Percentiles rank a stretch among this genome's conserved stretches.
These are phyloP conservation scores for Limnephilus marmoratus DNA, from an alignment of 2,888 invertebrate species.

Conservation along the genomic window DNA sequence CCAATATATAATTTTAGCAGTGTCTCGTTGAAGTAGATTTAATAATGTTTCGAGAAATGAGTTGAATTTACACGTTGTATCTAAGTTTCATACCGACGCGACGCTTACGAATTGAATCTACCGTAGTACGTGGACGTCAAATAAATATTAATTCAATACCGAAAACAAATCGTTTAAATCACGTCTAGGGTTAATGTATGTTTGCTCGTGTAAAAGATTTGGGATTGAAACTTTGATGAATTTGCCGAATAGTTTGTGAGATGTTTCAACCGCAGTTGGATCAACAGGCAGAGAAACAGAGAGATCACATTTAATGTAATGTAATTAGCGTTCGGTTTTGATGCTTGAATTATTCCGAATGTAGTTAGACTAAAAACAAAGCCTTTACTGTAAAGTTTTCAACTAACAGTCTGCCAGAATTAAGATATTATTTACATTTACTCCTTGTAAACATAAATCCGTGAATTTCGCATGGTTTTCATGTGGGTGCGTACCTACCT, in stretches of 20 bases:
- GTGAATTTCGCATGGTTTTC: background rate
- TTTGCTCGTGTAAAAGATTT: background rate
- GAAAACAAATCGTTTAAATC: background rate
- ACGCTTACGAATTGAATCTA: background rate
- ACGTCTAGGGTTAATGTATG: background rate
- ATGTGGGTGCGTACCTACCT: background rate
- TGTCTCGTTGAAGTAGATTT: conserved; percentile 7
- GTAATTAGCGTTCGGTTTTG: background rate
- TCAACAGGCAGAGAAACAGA: background rate
- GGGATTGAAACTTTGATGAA: background rate
- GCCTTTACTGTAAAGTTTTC: background rate
- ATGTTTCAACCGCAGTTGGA: background rate
- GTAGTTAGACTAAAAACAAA: background rate
- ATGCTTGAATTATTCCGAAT: background rate
- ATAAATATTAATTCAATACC: background rate
- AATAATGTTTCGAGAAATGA: conserved; percentile 19
- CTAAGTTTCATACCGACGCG: background rate
- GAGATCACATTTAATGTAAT: background rate
- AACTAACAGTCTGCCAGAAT: background rate
- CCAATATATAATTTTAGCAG: background rate
- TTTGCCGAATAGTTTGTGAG: background rate
- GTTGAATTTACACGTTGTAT: conserved; percentile 16
- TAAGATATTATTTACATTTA: background rate
- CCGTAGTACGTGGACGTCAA: background rate
- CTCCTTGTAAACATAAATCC: background rate